Conservation (phyloP, 2,113 vertebrate genomes). For the Brevimyrus niger region DNA sequence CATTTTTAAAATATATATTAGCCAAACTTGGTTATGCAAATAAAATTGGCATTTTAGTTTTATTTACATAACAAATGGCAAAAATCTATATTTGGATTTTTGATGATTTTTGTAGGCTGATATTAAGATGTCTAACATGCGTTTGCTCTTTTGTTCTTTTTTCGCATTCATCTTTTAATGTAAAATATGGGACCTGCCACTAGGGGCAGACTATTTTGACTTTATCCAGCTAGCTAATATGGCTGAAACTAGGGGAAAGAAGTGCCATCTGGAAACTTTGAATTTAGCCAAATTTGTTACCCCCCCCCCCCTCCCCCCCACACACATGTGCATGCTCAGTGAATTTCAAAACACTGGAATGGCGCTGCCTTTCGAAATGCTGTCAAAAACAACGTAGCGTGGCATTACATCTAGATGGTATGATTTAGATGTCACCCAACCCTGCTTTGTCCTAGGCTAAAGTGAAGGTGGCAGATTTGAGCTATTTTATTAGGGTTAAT, state of each 20-base stretch:
- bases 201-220: background rate
- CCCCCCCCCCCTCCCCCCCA: too few relatives aligned
- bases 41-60: background rate
- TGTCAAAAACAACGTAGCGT: background rate
- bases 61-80: background rate
- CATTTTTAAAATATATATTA: background rate
- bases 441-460: background rate
- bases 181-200: background rate
- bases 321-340: background rate
- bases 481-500: background rate
- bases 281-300: background rate
- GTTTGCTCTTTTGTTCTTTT: too few relatives aligned
- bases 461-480: background rate
- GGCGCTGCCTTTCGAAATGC: background rate
- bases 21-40: background rate
- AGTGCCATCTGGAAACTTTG: background rate
- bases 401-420: background rate
- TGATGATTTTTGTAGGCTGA: background rate
- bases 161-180: background rate
- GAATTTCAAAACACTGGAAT: background rate
- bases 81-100: background rate
- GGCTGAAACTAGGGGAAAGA: background rate
- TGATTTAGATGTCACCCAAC: background rate
- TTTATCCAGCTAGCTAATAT: background rate
- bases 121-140: background rate